These are phyloP conservation scores for Ephialtes manifestator DNA, from an alignment of 2,888 invertebrate genomes.

Conservation along the genomic window DNA sequence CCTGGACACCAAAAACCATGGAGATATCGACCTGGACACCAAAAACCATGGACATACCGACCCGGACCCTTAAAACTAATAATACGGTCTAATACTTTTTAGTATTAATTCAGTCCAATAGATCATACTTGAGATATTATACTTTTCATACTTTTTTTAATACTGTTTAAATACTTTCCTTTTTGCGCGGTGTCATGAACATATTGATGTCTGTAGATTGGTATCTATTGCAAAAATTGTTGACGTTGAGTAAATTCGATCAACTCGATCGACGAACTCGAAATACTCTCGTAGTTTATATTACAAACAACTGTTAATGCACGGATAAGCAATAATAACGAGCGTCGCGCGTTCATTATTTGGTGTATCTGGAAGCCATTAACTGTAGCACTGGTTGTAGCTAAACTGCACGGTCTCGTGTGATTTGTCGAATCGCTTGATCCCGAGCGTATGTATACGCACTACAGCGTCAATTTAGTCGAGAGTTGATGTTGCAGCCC, in stretches of 20 bases:
- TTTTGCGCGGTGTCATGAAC: background rate
- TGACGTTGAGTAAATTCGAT: background rate
- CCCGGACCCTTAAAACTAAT: too few relatives aligned
- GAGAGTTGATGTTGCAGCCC: constrained; percentile 40
- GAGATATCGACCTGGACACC: too few relatives aligned
- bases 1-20: too few relatives aligned
- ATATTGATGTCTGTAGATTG: background rate
- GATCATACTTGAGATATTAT: too few relatives aligned
- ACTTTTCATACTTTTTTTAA: too few relatives aligned
- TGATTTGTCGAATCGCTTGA: constrained; percentile 56
- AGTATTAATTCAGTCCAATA: too few relatives aligned
- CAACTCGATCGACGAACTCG: too few relatives aligned
- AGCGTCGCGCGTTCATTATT: constrained; percentile 9
- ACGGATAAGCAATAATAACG: constrained; percentile 6
- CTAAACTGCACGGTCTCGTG: constrained; percentile 18
- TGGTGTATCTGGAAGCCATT: constrained; percentile 15
- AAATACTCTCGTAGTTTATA: background rate
- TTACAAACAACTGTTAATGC: background rate
- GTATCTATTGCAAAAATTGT: background rate
- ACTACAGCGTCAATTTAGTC: constrained; percentile 44
- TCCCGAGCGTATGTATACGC: constrained; percentile 34
- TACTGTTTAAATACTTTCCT: too few relatives aligned
- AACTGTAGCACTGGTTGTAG: constrained; percentile 15
- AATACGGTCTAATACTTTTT: too few relatives aligned
- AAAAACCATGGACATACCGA: too few relatives aligned